Base-by-base conservation (phyloP, 2,797 vertebrate genomes). In the Propithecus deckenii region DNA sequence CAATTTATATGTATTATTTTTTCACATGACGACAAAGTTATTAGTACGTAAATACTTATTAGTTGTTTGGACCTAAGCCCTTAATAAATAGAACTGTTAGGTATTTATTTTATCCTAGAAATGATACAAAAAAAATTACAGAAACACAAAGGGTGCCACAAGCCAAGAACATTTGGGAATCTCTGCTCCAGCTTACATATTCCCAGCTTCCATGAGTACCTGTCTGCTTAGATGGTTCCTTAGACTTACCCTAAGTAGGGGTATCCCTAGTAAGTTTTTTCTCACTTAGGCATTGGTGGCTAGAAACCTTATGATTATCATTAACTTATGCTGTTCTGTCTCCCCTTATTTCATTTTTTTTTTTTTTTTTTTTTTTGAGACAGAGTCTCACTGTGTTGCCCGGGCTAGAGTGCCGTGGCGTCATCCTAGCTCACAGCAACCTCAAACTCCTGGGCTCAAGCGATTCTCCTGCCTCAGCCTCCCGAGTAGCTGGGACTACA, bases 31-130 rank as follows among this genome's bases (percentile, higher is more conserved):
- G 71, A 87, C 43, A 35, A 90, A 89, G 20, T 74, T 92, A 57
- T 43, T 50, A 80, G 35, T 76, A 85, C 5, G 63, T n/a, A 55
- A 89, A 28, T 74, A 86, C 4, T 63, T 83, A 84, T 5, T 38
- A 75, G 25, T 46, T 92, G 35, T 84, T 61, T 92, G 18, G 38
- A 81, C 22, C 46, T 65, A 71, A 18, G 32, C n/a, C 28, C 8
- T 17, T 65, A 74, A 78, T 20, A 72, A 90, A 38, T 74, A 25
- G 43, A 83, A 92, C 4, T 18, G 28, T 35, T 28, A 48, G 63
- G 32, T 61, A 63, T n/a, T 91, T 86, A 80, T 89, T 90, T 61
- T 69, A 35, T 72, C 32, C 48, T 88, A 71, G 65, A 94, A 92
- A 87, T 65, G 30, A 79, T 20, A 50, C n/a, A n/a, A 74, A 75